A percentile compares a stretch with the other conserved stretches of the same genome.
Evolutionary conservation across 2,888 invertebrate genomes (phyloP).

Genomic region (Drosophila anceps): DNA sequence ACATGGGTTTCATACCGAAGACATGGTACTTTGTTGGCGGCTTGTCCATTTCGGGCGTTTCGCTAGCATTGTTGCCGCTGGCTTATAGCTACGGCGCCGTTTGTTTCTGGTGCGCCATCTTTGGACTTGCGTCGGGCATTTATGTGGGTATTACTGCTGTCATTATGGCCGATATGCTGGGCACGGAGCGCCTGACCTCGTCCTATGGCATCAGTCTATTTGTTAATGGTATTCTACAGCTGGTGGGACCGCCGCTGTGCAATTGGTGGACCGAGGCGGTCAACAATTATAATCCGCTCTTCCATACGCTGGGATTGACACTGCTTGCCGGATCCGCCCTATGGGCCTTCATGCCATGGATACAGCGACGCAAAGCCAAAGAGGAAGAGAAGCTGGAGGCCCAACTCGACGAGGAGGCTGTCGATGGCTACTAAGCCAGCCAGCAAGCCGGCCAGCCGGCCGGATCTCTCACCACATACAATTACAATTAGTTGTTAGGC

Average conservation of each 20-base stretch:
- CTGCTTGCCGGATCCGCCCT: slow-evolving; percentile 90
- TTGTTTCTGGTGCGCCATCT: slow-evolving; percentile 90
- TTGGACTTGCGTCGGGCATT: slow-evolving; percentile 93
- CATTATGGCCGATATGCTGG: slow-evolving; percentile 95
- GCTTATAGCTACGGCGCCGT: slow-evolving; percentile 88
- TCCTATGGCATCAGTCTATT: slow-evolving; percentile 95
- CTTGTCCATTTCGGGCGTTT: slow-evolving; percentile 91
- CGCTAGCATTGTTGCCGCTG: slow-evolving; percentile 90
- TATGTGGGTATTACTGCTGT: slow-evolving; percentile 95
- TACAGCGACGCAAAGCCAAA: slow-evolving; percentile 85
- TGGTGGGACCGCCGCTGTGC: slow-evolving; percentile 94
- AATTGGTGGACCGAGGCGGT: slow-evolving; percentile 89
- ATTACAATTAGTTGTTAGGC: slow-evolving; percentile 67
- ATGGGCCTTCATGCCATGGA: slow-evolving; percentile 92
- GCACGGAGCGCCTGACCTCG: slow-evolving; percentile 93
- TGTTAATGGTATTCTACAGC: slow-evolving; percentile 92
- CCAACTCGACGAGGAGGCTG: slow-evolving; percentile 68
- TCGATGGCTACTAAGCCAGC: slow-evolving; percentile 51
- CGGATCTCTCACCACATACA: slow-evolving; percentile 58
- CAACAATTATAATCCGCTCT: slow-evolving; percentile 89
- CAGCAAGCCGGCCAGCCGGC: slow-evolving; percentile 12
- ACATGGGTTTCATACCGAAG: slow-evolving; percentile 91
- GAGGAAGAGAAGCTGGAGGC: slow-evolving; percentile 62
- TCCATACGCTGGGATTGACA: slow-evolving; percentile 90
- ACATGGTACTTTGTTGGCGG: slow-evolving; percentile 94